Evolutionary conservation across 23 tunicate species (phyloP), one percentile per base, ranked within the genome.

Genomic region (Halocynthia roretzi): DNA sequence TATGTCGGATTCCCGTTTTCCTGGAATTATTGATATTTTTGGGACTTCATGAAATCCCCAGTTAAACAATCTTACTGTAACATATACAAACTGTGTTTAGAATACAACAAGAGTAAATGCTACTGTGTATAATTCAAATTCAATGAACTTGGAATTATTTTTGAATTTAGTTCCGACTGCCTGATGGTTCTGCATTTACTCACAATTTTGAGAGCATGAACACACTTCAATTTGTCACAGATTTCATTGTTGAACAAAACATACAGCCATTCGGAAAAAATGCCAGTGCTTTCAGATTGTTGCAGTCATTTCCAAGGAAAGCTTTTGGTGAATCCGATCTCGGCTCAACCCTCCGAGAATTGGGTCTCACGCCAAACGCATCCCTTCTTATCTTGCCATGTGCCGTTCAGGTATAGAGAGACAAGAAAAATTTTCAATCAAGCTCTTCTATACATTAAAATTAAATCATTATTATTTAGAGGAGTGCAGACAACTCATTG

Each of bases 141-240:
- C 44, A 31, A 31, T 31, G 44, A 31, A 31, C 44, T 31, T 31
- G 64, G n/a, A 1, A 60, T 15, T 15, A 1, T 60, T 60, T 15
- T 60, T 60, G 64, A 15, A 44, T 49, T 23, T 40, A 85, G 89
- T 85, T 50, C 65, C 89, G 89, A 0, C 51, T 85, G 61, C 89
- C 89, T 9, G 75, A 85, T 71, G 89, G 89, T 12, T 85, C 89
- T 7, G 58, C 80, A 19, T 7, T 79, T 44, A 71, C 71, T 31
- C 89, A 81, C 10, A 60, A 72, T 70, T 85, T 77, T 57, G 62
- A 61, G 8, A 52, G 77, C 14, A 54, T 66, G 14, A 12, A 22
- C 17, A 53, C 62, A 1, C 74, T 85, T 17, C 61, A 63, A 50
- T 10, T 31, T 7, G 81, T 68, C 71, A 62, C 62, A 15, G 22